Evolutionary conservation across 2,888 invertebrate species (phyloP).

Genomic region (Torymus texanus): DNA sequence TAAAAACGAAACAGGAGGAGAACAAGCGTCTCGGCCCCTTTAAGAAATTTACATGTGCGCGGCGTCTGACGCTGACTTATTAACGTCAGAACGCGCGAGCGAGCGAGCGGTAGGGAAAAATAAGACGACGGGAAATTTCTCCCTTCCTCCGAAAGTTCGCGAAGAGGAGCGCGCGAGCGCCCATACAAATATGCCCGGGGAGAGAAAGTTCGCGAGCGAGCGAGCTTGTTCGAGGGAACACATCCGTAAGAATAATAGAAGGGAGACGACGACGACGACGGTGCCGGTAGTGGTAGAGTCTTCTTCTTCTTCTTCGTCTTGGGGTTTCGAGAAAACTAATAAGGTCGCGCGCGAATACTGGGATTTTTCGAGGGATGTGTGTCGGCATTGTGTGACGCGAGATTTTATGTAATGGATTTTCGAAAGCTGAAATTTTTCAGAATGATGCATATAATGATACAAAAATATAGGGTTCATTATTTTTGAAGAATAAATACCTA

Average conservation of each 20-base stretch:
- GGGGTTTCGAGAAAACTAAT: neutral
- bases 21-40: constrained; percentile 29
- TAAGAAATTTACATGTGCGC: constrained; percentile 58
- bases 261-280: neutral
- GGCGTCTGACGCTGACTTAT: constrained; percentile 62
- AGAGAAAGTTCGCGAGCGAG: constrained; percentile 14
- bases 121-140: constrained; percentile 11
- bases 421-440: too few species aligned
- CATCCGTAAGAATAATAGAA: constrained; percentile 41
- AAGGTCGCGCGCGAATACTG: constrained; percentile 2
- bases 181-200: constrained; percentile 37
- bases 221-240: constrained; percentile 19
- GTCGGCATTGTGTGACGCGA: too few species aligned
- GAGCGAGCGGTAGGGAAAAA: neutral
- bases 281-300: neutral
- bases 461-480: too few species aligned
- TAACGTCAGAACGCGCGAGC: constrained; percentile 37
- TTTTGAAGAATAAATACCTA: too few species aligned
- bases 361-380: neutral
- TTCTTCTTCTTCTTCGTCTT: neutral
- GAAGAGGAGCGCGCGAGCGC: constrained; percentile 10
- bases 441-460: too few species aligned
- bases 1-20: constrained; percentile 20
- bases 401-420: too few species aligned
- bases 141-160: neutral